These are phyloP conservation scores for Platypus cylindrus DNA, from an alignment of 2,888 invertebrate genomes.

Conservation along the genomic window DNA sequence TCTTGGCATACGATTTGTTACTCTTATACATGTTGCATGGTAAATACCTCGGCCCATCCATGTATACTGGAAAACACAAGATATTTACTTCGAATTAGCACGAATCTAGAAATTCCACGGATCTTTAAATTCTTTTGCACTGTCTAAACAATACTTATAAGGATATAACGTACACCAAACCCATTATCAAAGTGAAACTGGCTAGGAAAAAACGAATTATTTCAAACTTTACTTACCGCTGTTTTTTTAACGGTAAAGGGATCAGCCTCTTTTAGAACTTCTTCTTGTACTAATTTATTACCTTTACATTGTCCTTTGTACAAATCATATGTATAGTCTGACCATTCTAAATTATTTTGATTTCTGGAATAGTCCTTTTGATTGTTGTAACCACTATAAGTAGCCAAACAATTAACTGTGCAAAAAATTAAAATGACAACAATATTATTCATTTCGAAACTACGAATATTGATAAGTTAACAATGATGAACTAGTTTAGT, in stretches of 20 bases:
- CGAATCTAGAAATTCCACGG: too few species aligned
- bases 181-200: too few species aligned
- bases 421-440: too few species aligned
- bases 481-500: too few species aligned
- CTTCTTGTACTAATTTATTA: constrained; percentile 11
- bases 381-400: constrained; percentile 1
- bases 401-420: too few species aligned
- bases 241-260: constrained; percentile 12
- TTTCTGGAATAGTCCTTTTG: not conserved
- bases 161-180: too few species aligned
- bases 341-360: constrained; percentile 8
- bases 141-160: too few species aligned
- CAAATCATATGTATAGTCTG: constrained; percentile 5
- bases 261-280: constrained; percentile 7
- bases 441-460: too few species aligned
- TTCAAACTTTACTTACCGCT: constrained; percentile 12
- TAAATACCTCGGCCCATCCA: constrained; percentile 10
- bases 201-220: too few species aligned
- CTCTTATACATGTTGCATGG: constrained; percentile 8
- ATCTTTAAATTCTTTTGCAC: too few species aligned
- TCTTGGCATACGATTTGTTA: constrained; percentile 8
- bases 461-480: too few species aligned
- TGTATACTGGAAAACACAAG: constrained; percentile 7
- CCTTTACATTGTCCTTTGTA: constrained; percentile 8
- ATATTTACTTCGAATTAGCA: too few species aligned